These are phyloP conservation scores for Hapalemur alaotrensis DNA, from an alignment of 2,797 vertebrate species.

Conservation along the genomic window DNA sequence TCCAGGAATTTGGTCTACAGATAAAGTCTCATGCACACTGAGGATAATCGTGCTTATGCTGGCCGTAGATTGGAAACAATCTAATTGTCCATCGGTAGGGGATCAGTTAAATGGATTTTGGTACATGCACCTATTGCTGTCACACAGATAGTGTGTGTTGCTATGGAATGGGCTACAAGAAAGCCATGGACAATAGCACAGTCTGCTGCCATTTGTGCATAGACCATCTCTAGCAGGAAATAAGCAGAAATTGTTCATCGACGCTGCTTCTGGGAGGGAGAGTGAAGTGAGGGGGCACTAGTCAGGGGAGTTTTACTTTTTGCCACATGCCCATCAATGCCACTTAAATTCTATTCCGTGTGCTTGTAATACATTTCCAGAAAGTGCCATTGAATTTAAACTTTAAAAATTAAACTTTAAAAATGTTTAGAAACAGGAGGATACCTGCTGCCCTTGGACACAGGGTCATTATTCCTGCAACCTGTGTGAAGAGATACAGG, in stretches of 20 bases:
- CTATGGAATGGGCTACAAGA: neutral
- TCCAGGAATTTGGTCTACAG: neutral
- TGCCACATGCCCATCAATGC: too few species aligned
- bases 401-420: neutral
- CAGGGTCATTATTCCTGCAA: neutral
- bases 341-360: neutral
- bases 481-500: neutral
- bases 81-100: neutral
- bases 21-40: neutral
- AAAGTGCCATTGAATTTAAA: neutral
- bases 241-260: neutral
- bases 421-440: neutral
- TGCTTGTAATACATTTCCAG: neutral
- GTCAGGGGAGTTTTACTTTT: neutral
- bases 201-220: fast-evolving
- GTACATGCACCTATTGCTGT: neutral
- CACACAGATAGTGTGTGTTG: fast-evolving
- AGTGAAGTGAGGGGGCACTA: neutral
- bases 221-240: neutral
- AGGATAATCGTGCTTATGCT: too few species aligned
- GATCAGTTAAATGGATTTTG: neutral
- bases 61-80: neutral
- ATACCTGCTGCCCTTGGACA: fast-evolving
- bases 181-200: fast-evolving
- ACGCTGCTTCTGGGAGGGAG: neutral